A percentile compares a stretch with the other conserved stretches of the same genome.
Evolutionary conservation across 2,888 invertebrate species (phyloP).

Genomic region (Disparrhopalites patrizii): DNA sequence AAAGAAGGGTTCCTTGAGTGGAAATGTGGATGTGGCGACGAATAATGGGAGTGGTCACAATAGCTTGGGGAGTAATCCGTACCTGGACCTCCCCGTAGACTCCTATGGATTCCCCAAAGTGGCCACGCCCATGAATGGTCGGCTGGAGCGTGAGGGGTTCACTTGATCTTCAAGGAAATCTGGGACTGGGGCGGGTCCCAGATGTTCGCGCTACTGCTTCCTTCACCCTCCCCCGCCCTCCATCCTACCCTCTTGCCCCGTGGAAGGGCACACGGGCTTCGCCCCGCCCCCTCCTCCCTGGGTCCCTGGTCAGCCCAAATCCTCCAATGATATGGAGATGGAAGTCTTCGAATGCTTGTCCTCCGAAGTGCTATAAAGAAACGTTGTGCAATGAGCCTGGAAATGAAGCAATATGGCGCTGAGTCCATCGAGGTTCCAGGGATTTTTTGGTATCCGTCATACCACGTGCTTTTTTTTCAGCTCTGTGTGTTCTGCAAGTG

Average conservation of each 20-base stretch:
- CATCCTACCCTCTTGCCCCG: neutral
- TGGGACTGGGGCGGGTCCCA: neutral
- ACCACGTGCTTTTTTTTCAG: too few relatives aligned
- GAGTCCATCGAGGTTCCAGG: too few relatives aligned
- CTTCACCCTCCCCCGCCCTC: neutral
- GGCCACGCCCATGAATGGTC: slow-evolving; percentile 10
- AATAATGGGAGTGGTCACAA: neutral
- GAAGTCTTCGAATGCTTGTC: slow-evolving; percentile 27
- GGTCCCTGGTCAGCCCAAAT: neutral
- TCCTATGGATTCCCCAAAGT: slow-evolving; percentile 30
- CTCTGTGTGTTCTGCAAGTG: too few relatives aligned
- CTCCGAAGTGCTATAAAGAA: slow-evolving; percentile 20
- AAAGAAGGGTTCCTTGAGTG: slow-evolving; percentile 51
- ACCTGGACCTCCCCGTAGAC: slow-evolving; percentile 26
- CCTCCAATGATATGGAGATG: slow-evolving; percentile 21
- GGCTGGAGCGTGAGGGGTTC: slow-evolving; percentile 15
- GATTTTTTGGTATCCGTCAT: too few relatives aligned
- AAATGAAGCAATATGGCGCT: too few relatives aligned
- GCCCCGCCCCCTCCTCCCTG: neutral
- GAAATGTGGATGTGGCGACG: neutral
- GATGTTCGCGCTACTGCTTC: neutral
- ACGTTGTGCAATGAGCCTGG: too few relatives aligned
- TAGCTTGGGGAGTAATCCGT: slow-evolving; percentile 15
- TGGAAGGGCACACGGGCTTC: neutral
- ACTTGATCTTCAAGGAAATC: slow-evolving; percentile 23